A percentile compares a stretch with the other conserved stretches of the same genome.
phyloP scores from a whole-genome alignment of 2,113 vertebrate species.

The Corythornis cristatus region DNA sequence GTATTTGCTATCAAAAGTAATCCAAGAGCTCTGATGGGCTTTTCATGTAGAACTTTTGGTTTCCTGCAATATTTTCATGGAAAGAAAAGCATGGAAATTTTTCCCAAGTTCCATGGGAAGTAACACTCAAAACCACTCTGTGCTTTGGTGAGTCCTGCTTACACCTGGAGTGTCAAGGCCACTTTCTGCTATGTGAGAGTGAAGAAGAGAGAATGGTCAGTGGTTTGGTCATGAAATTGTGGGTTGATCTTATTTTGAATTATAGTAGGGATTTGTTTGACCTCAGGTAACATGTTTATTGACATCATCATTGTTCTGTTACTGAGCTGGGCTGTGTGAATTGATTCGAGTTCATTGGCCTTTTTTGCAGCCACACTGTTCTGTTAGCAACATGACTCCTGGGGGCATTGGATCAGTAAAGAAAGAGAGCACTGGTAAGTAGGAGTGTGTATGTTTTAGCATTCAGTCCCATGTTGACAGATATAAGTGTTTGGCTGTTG shows the following conservation, averaged over 20 bases:
- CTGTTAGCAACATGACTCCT: constrained; percentile 70
- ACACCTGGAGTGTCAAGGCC: not conserved
- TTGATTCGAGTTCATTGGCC: not conserved
- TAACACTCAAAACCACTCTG: not conserved
- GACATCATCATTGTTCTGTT: not conserved
- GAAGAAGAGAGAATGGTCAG: not conserved
- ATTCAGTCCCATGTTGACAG: not conserved
- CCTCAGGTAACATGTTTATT: not conserved
- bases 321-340: not conserved
- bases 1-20: not conserved
- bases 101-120: not conserved
- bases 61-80: not conserved
- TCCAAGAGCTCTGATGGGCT: not conserved
- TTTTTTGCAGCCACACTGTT: constrained; percentile 2
- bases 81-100: not conserved
- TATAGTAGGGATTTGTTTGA: not conserved
- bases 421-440: constrained; percentile 65
- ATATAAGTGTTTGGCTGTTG: not conserved
- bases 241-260: not conserved
- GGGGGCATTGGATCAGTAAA: constrained; percentile 77
- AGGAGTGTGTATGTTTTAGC: not conserved
- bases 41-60: not conserved
- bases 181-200: not conserved
- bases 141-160: not conserved
- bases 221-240: not conserved